Evolutionary conservation across 30 jellyfish, hydroid and myxozoan species (phyloP).

Genomic region (Turritopsis rubra): DNA sequence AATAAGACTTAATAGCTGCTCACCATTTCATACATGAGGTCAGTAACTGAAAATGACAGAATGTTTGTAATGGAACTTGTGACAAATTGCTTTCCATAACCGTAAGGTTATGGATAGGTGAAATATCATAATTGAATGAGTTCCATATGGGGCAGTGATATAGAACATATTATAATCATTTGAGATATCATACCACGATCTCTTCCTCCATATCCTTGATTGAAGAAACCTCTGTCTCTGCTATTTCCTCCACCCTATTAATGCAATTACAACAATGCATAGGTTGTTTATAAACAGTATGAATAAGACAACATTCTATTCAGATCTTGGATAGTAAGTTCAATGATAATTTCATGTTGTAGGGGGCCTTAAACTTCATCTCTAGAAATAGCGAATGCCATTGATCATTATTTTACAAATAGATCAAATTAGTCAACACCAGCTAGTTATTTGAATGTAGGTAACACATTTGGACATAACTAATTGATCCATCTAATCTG

Average conservation of each 20-base stretch:
- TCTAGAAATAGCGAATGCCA: neutral
- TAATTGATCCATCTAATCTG: neutral
- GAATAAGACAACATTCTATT: neutral
- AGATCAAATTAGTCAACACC: neutral
- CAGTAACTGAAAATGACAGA: neutral
- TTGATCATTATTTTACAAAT: neutral
- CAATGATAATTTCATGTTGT: too few species aligned
- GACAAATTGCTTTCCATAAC: neutral
- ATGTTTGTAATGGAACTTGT: neutral
- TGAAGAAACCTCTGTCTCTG: constrained; percentile 30
- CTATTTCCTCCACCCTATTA: constrained; percentile 20
- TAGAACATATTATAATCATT: neutral
- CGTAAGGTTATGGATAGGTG: neutral
- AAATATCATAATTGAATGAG: neutral
- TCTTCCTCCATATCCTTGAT: constrained; percentile 22
- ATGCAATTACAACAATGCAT: neutral
- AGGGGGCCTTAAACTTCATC: too few species aligned
- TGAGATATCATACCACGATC: constrained; percentile 21
- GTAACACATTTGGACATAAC: neutral
- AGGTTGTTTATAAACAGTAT: neutral
- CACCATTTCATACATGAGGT: too few species aligned
- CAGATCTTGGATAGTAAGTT: neutral
- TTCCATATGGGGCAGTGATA: neutral
- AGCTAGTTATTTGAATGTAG: neutral
- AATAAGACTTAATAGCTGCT: too few species aligned